phyloP scores from a whole-genome alignment of 2,113 vertebrate genomes.

The Propithecus coquereli region DNA sequence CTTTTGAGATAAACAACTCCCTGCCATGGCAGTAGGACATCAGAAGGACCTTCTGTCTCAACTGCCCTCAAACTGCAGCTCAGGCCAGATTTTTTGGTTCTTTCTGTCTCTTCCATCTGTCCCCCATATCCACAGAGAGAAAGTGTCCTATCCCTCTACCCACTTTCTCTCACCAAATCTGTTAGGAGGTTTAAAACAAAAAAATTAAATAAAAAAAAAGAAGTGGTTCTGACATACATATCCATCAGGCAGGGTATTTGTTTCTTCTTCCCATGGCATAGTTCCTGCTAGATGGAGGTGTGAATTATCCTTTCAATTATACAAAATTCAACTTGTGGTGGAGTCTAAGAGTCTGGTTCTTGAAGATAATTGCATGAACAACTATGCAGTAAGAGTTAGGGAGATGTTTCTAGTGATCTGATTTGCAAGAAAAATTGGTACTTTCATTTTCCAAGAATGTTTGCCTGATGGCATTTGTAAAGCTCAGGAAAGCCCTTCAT shows the following conservation, averaged over 20 bases:
- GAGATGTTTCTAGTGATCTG: background rate
- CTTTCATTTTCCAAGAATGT: background rate
- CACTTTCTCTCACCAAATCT: background rate
- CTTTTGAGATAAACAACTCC: background rate
- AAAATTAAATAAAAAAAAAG: background rate
- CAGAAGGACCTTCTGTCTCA: background rate
- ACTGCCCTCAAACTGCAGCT: background rate
- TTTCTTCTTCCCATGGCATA: background rate
- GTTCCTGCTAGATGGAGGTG: background rate
- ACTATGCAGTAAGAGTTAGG: background rate
- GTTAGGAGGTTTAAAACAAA: background rate
- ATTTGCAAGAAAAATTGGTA: background rate
- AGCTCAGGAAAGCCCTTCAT: background rate
- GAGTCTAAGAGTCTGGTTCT: background rate
- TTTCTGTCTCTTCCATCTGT: background rate
- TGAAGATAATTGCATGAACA: background rate
- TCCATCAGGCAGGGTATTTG: background rate
- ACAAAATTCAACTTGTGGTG: background rate
- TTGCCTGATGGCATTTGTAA: background rate
- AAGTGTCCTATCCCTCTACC: no score
- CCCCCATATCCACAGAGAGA: background rate
- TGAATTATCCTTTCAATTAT: background rate
- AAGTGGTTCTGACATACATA: background rate
- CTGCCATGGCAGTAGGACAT: background rate
- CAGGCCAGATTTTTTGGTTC: background rate